These are phyloP conservation scores for Danio aesculapii DNA, from an alignment of 2,797 vertebrate species.

Conservation along the genomic window DNA sequence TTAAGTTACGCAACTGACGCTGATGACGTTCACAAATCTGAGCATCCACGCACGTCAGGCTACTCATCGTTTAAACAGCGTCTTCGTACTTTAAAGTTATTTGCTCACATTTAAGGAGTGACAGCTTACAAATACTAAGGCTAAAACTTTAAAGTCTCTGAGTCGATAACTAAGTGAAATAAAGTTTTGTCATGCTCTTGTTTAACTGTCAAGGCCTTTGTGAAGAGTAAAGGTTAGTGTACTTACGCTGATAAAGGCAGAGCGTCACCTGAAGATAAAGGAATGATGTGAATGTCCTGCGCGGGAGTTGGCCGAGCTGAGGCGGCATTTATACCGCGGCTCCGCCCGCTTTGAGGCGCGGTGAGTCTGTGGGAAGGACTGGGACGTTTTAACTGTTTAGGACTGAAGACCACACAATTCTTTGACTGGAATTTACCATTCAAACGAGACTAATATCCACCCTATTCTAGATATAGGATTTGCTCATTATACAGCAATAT, in stretches of 20 bases:
- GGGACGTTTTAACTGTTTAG: slow-evolving; percentile 22
- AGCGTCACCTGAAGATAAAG: slow-evolving; percentile 34
- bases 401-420: background rate
- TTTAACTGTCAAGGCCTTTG: background rate
- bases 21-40: background rate
- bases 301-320: slow-evolving; percentile 22
- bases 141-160: background rate
- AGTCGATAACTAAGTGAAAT: background rate
- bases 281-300: slow-evolving; percentile 20
- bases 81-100: background rate
- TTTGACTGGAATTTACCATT: background rate
- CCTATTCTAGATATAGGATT: too few relatives aligned
- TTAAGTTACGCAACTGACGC: background rate
- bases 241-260: slow-evolving; percentile 3
- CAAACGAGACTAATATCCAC: background rate
- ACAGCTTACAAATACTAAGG: background rate
- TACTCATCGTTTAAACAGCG: background rate
- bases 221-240: background rate
- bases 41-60: background rate
- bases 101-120: background rate
- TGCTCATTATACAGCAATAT: too few relatives aligned
- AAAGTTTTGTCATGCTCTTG: background rate
- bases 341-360: slow-evolving; percentile 59
- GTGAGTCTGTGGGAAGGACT: background rate
- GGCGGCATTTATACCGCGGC: slow-evolving; percentile 66